Evolutionary conservation across 2,888 invertebrate species (phyloP), one percentile per base, ranked within the genome.

Genomic region (Calephelis perditalis): DNA sequence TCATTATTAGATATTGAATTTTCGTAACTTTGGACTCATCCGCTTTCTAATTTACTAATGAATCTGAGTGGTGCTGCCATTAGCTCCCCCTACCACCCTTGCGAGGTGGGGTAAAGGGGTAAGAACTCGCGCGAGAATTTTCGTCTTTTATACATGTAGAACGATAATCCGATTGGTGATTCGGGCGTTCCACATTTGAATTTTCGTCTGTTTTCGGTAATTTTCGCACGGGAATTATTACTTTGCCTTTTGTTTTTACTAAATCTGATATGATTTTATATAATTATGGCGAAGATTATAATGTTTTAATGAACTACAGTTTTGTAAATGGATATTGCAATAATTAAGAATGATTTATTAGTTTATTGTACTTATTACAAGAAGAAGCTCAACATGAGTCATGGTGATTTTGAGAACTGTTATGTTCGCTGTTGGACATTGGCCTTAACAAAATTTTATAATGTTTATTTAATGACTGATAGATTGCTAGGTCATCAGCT

Each of bases 1-100:
- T 91, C 89, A 90, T 91, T 91, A 90, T 89, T 89, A 89, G 87
- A 90, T 91, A 90, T 91, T 87, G 90, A 89, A 90, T 90, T 91
- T 90, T 90, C 89, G 78, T 82, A 91, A 91, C 89, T 91, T 90
- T 87, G 88, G 87, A 87, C 89, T 91, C 91, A 88, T 91, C 90
- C 88, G 85, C 83, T 86, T 86, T 90, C 89, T 91, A 91, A 91
- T 91, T 91, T 91, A 86, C 91, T 91, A 91, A 91, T 91, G 91
- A 91, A 91, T 87, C 91, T 86, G 87, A 86, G 88, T 87, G 85
- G 81, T 84, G 82, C 79, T 82, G 84, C 88, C 86, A 88, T 88
- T 86, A 86, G 81, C 79, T 76, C 73, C 76, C 76, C 74, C 71
- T 61, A 63, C 64, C 68, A 65, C 69, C 61, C 65, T 61, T 63